phyloP scores from a whole-genome alignment of 2,888 invertebrate species.

The Eledona agricola region DNA sequence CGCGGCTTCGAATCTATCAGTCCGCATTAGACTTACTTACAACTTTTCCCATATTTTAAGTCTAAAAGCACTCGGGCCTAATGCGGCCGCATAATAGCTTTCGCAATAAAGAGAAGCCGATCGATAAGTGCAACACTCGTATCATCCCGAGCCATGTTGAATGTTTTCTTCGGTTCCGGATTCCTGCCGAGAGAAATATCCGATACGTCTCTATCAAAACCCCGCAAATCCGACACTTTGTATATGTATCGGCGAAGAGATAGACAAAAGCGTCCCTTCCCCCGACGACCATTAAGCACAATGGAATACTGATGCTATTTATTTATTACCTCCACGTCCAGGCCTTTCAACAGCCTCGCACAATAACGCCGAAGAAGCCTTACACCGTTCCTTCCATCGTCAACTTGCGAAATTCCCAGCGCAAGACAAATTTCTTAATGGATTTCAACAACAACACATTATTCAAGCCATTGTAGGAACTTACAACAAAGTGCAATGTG shows the following conservation, averaged over 20 bases:
- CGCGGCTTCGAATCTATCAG: slow-evolving; percentile 58
- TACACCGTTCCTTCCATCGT: slow-evolving; percentile 13
- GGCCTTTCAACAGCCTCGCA: slow-evolving; percentile 22
- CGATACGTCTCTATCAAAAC: slow-evolving; percentile 55
- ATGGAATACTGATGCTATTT: slow-evolving; percentile 53
- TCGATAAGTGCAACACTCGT: slow-evolving; percentile 49
- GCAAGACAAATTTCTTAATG: slow-evolving; percentile 22
- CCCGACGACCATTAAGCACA: slow-evolving; percentile 46
- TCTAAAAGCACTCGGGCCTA: slow-evolving; percentile 51
- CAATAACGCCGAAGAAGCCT: slow-evolving; percentile 13
- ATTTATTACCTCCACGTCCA: slow-evolving; percentile 48
- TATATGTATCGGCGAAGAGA: slow-evolving; percentile 51
- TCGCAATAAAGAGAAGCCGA: slow-evolving; percentile 49
- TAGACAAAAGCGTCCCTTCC: slow-evolving; percentile 50
- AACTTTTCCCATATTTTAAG: slow-evolving; percentile 60
- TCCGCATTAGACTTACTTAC: slow-evolving; percentile 58
- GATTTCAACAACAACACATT: slow-evolving; percentile 15
- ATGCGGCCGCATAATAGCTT: slow-evolving; percentile 47
- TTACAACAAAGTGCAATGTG: slow-evolving; percentile 1
- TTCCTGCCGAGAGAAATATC: slow-evolving; percentile 47
- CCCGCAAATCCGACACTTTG: slow-evolving; percentile 54
- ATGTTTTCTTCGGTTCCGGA: slow-evolving; percentile 30
- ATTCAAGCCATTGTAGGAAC: slow-evolving; percentile 12
- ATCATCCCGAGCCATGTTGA: slow-evolving; percentile 10
- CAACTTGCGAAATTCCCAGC: slow-evolving; percentile 18